These are phyloP conservation scores for Panagrolaimus sp. DNA, from an alignment of 1,140 invertebrate genomes.

Conservation along the genomic window DNA sequence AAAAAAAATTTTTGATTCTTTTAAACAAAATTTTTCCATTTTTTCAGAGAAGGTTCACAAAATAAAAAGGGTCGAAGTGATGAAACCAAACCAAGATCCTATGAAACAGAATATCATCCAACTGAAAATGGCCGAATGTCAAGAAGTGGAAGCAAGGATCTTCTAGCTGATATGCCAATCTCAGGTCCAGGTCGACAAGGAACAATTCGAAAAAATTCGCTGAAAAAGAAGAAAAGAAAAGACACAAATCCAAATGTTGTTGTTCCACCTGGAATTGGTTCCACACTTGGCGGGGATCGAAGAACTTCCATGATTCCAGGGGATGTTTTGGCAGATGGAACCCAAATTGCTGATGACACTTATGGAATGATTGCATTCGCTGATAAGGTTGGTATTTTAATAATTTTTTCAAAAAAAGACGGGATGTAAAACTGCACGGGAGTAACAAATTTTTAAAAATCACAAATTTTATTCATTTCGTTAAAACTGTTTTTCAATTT, in stretches of 20 bases:
- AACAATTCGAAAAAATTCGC: constrained; percentile 36
- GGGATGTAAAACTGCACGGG: too few species aligned
- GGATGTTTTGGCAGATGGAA: constrained; percentile 66
- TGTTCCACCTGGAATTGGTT: constrained; percentile 74
- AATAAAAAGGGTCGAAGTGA: background rate
- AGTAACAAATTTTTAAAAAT: too few species aligned
- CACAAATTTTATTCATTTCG: too few species aligned
- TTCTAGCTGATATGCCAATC: constrained; percentile 49
- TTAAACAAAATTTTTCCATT: too few species aligned
- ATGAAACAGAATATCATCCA: constrained; percentile 31
- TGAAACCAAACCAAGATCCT: background rate
- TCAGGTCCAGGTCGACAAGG: constrained; percentile 51
- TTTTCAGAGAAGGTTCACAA: too few species aligned
- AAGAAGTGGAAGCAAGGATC: too few species aligned
- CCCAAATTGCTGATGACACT: constrained; percentile 66
- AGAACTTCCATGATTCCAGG: constrained; percentile 62
- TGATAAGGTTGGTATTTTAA: background rate
- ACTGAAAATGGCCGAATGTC: constrained; percentile 22
- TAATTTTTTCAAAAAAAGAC: too few species aligned
- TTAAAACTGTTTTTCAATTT: too few species aligned
- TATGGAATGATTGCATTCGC: constrained; percentile 8
- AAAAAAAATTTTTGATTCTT: too few species aligned
- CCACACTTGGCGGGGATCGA: constrained; percentile 34
- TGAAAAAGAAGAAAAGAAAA: constrained; percentile 44
- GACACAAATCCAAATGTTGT: constrained; percentile 79